Evolutionary conservation across 2,797 vertebrate species (phyloP), one percentile per base, ranked within the genome.

Genomic region (Margarornis squamiger): DNA sequence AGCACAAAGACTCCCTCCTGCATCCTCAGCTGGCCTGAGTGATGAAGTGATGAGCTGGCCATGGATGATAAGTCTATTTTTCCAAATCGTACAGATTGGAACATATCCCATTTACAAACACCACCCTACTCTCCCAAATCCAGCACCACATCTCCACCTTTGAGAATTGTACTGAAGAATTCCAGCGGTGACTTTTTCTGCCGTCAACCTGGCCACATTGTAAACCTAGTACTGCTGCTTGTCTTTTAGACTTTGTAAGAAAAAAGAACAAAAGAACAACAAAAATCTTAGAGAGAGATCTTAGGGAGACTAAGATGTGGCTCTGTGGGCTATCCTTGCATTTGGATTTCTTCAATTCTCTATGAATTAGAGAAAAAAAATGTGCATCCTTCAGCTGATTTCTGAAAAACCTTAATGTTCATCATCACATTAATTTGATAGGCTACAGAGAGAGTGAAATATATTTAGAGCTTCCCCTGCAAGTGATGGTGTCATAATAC

Each of bases 381-480:
- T 10, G n/a, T 83, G 15, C 63, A 61, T 89, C 71, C 45, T 92
- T 89, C 67, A 65, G 24, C 74, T 85, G n/a, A 78, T 81, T 90
- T 95, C 62, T 88, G 61, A 75, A 95, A 92, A 68, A 6, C 14
- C 43, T 77, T 92, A 83, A 74, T 77, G 58, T 83, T 88, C 46
- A 45, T 95, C 51, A 93, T 93, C 87, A 65, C 75, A 74, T 92
- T 93, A 90, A 86, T 91, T 86, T 90, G 92, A 79, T 76, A 63
- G 74, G 61, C 70, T 84, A 71, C 30, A 57, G 41, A 0, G 0
- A 92, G 52, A 78, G 14, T 73, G 48, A 86, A 83, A 93, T 86
- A 90, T 58, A 68, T 88, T 92, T 80, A 91, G 73, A 90, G 21
- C 36, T 91, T 92, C 30, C n/a, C 7, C 38, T 85, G 62, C 15